These are phyloP conservation scores for Thalassoma bifasciatum DNA, from an alignment of 2,113 vertebrate genomes.

Conservation along the genomic window DNA sequence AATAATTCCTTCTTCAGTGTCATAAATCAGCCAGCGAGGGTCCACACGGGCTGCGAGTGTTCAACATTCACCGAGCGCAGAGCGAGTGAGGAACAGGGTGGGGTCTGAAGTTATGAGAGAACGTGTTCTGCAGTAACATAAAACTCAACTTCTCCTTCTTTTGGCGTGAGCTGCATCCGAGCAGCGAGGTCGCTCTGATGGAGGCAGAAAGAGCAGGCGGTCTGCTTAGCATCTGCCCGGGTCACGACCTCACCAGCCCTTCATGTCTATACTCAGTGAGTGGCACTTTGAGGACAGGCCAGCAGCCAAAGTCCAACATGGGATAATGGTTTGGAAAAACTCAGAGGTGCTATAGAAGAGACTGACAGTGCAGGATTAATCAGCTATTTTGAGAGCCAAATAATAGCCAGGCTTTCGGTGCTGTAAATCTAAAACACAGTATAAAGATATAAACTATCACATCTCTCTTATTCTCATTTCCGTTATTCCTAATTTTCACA, in stretches of 20 bases:
- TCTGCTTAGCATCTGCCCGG: conserved; percentile 11
- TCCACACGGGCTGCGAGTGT: conserved; percentile 34
- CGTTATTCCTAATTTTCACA: too few relatives aligned
- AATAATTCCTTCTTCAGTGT: conserved; percentile 23
- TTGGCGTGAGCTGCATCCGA: conserved; percentile 3
- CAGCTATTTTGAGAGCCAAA: too few relatives aligned
- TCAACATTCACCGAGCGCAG: conserved; percentile 18
- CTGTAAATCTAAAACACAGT: too few relatives aligned
- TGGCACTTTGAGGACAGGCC: conserved; percentile 17
- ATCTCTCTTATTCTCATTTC: too few relatives aligned
- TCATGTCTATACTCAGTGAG: not conserved
- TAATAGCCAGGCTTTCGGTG: too few relatives aligned
- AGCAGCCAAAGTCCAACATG: not conserved
- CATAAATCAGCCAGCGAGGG: conserved; percentile 60
- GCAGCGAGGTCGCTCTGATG: not conserved
- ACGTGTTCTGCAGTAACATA: conserved; percentile 35
- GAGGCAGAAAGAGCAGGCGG: not conserved
- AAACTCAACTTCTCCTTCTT: conserved; percentile 3
- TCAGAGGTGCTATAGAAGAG: not conserved
- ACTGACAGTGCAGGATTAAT: conserved; percentile 28
- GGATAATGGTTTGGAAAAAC: conserved; percentile 10
- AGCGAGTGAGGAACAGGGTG: conserved; percentile 14
- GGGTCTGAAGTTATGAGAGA: conserved; percentile 21
- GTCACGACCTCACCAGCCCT: not conserved
- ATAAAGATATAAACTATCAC: too few relatives aligned